Base-by-base conservation (phyloP, 1,140 invertebrate genomes). In the Adoxophyes honmai region DNA sequence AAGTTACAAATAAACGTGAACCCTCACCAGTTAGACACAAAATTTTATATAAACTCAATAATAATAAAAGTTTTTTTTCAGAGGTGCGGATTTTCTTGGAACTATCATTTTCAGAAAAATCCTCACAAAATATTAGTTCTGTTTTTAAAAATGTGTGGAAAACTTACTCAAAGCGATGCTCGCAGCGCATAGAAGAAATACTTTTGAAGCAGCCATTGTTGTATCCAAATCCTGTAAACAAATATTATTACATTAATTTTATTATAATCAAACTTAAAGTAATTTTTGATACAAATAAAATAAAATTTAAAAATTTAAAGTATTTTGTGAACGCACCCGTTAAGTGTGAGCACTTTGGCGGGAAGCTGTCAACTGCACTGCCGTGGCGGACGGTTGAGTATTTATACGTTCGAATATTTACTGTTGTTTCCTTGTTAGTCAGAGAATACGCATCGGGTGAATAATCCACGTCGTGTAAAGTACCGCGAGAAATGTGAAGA, bases 91-190 rank as follows among this genome's bases (percentile, higher is more conserved):
- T n/a, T n/a, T n/a, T n/a, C n/a, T n/a, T n/a, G n/a, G n/a, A n/a
- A n/a, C n/a, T n/a, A n/a, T n/a, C n/a, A n/a, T n/a, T n/a, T n/a
- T n/a, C n/a, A n/a, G n/a, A n/a, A n/a, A n/a, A n/a, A n/a, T n/a
- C n/a, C n/a, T n/a, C n/a, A n/a, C n/a, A 34, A 34, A 57, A 57
- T 57, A 57, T 52, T 55, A 21, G n/a, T n/a, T n/a, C n/a, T n/a
- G n/a, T n/a, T 55, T 52, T 38, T 55, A 60, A 55, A 52, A 60
- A n/a, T n/a, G n/a, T n/a, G 55, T 3, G 21, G 6, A 28, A 36
- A 28, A 48, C 42, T 48, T 48, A 48, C 42, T 21, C 10, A 48
- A 28, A 28, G 42, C 42, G 16, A 18, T 6, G 42, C 21, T 48
- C 18, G 42, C 42, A 28, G 42, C 42, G 42, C 18, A 28, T 1